Base-by-base conservation (phyloP, 2,888 invertebrate genomes). In the Stegana nigrithorax region DNA sequence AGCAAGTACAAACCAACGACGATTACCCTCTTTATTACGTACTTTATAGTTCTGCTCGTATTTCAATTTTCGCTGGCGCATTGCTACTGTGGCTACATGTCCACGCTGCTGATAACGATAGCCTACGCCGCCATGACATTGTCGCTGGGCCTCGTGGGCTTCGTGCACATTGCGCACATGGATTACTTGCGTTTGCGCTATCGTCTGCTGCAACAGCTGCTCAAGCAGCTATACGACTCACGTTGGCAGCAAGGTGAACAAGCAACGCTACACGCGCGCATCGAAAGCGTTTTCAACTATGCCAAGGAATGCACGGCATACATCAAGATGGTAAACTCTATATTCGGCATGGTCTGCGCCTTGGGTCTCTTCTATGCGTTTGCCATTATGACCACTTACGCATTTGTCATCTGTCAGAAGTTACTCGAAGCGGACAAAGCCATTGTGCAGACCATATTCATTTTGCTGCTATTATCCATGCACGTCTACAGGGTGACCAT, bases 121-220 rank as follows among this genome's bases (percentile, higher is more conserved):
- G 70, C 71, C 1, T 83, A 84, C 60, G 45, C 73, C 12, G 14
- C 68, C 27, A 53, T 81, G 7, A 78, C 80, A 2, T 29, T 69
- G 26, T 74, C 73, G 4, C 62, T 81, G 12, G 77, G 73, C 8
- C 39, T 63, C 7, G 55, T 73, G 7, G 70, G 69, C 2, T 82
- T 76, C 42, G 60, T 79, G 0, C 76, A 82, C 53, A 64, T 83
- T 4, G 75, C 57, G 1, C 55, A 71, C 1, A 83, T 84, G 77
- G 83, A 84, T 62, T 75, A 78, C 26, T 36, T 83, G 19, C 77
- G 84, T 1, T 12, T 84, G 25, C 81, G 85, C 0, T 79, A 71
- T 67, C 76, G 81, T 1, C 61, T 84, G 0, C 65, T 82, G 14
- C 69, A 68, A 7, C 68, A 69, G 51, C 56, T 84, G 19, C 59